Evolutionary conservation across 2,888 invertebrate genomes (phyloP), one percentile per base, ranked within the genome.

Genomic region (Pecten maximus): DNA sequence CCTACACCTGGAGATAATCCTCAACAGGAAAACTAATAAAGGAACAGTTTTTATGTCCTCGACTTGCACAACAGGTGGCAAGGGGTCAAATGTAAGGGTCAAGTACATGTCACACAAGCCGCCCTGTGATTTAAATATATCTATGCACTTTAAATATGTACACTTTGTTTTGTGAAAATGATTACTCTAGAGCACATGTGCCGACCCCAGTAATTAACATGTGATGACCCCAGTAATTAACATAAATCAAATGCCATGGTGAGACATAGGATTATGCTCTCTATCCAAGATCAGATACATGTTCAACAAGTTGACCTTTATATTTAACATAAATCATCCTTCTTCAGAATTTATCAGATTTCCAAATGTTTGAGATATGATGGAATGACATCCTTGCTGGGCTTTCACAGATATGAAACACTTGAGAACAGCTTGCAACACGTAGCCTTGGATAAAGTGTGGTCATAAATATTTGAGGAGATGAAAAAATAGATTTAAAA

Each of bases 381-480:
- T 35, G 35, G 35, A 74, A 6, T 74, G 74, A 74, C 74, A 74
- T 74, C 10, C 35, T 8, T 28, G 35, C 35, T 74, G 74, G 28
- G 74, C 74, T 6, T 35, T 28, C 15, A 74, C 23, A 35, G 74
- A 74, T 74, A 28, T 74, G 10, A 3, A 23, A 8, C 35, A 74
- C 74, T 74, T 74, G 10, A 74, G 74, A 74, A 74, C 74, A 74
- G 35, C 74, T 74, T 28, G 74, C 74, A 74, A 74, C 74, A 74
- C 74, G 74, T 74, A 74, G 74, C 35, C 74, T 74, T 74, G 74
- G 74, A 74, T 74, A 74, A 74, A 74, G 74, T 74, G 35, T 74
- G 35, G 74, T 74, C 74, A 74, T 74, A 74, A 74, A 74, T 74
- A 74, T 74, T 74, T 74, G 74, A 74, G 74, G 74, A 74, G 74